Evolutionary conservation across 2,888 invertebrate species (phyloP), one percentile per base, ranked within the genome.

Genomic region (Rhaphigaster nebulosa): DNA sequence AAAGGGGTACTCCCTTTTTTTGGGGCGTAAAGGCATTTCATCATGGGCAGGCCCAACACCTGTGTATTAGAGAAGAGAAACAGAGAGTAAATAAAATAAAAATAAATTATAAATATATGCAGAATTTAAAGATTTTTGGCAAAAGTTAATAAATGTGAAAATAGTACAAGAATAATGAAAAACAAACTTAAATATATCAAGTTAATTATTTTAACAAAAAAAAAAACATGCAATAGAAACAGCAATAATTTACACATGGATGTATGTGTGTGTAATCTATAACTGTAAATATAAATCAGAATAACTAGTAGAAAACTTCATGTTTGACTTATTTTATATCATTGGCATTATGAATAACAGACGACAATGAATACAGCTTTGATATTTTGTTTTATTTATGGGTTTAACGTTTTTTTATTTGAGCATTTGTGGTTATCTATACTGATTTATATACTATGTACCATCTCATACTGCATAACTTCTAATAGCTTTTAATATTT

Each of bases 1-100:
- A 88, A 91, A 34, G 76, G 90, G 52, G 41, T 91, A 90, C 56
- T 88, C 54, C 65, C 90, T 90, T 87, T 90, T 90, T 87, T 90
- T 90, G 45, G 90, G 41, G 12, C 54, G 90, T 56, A 90, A 84
- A 52, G 56, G 29, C 41, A 87, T 56, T n/a, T 84, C 90, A 90
- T 45, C 90, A 54, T 15, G 29, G 26, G 80, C 87, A 87, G 84
- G 54, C 52, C 90, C 90, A 87, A 60, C 87, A 90, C 90, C 90
- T 90, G 84, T 56, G 26, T 90, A 87, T 90, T 84, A 87, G 80
- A 90, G 90, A 90, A 90, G 90, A 90, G 41, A 87, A 87, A 87
- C 38, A 50, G 20, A 87, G 18, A 65, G 15, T 15, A 29, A 65
- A 65, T 60, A 60, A 60, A 29, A 54, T 52, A 54, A 87, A 87